These are phyloP conservation scores for Aulostomus chinensis DNA, from an alignment of 2,797 vertebrate species.

Conservation along the genomic window DNA sequence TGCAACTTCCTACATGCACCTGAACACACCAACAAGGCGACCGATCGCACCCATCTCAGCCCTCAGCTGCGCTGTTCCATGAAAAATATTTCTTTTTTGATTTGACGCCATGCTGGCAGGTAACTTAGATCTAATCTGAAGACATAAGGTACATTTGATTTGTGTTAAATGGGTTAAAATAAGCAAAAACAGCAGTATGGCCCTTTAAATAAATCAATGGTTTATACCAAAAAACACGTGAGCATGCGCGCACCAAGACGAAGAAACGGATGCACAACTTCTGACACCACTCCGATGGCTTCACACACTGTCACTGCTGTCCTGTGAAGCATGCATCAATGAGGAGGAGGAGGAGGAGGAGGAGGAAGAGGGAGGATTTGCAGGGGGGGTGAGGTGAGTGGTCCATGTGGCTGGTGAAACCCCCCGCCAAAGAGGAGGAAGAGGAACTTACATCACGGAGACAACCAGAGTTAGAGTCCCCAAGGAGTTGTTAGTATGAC, in stretches of 20 bases:
- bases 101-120: too few relatives aligned
- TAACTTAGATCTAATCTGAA: too few relatives aligned
- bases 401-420: slow-evolving; percentile 62
- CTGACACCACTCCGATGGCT: slow-evolving; percentile 56
- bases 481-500: slow-evolving; percentile 99
- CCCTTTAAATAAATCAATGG: slow-evolving; percentile 60
- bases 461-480: slow-evolving; percentile 97
- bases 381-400: slow-evolving; percentile 52
- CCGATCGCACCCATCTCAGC: too few relatives aligned
- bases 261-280: slow-evolving; percentile 52
- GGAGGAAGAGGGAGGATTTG: slow-evolving; percentile 38
- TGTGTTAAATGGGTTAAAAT: slow-evolving; percentile 5
- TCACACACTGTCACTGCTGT: slow-evolving; percentile 61
- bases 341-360: slow-evolving; percentile 41
- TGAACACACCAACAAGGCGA: too few relatives aligned
- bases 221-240: slow-evolving; percentile 38
- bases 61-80: too few relatives aligned
- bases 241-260: slow-evolving; percentile 61
- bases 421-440: slow-evolving; percentile 64
- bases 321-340: slow-evolving; percentile 77
- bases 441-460: slow-evolving; percentile 96
- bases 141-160: too few relatives aligned
- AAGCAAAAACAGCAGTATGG: slow-evolving; percentile 58
- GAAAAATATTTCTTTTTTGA: too few relatives aligned
- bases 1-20: too few relatives aligned